A percentile compares a stretch with the other conserved stretches of the same genome.
phyloP scores from a whole-genome alignment of 2,797 vertebrate species.

The Phataginus tricuspis region DNA sequence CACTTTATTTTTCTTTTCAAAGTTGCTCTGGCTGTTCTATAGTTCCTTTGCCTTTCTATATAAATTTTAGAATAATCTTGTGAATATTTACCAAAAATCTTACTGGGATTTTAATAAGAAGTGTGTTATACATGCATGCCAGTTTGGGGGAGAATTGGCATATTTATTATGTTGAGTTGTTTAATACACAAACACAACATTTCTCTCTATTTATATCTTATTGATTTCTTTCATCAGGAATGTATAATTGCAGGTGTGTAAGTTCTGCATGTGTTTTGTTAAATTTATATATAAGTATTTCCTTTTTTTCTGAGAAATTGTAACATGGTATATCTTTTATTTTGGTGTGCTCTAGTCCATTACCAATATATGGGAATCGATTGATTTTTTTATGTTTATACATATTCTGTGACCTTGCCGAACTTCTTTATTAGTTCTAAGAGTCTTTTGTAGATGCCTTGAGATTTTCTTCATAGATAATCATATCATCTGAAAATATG shows the following conservation, averaged over 20 bases:
- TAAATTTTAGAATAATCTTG: background rate
- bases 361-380: background rate
- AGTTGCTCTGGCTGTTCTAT: background rate
- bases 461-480: background rate
- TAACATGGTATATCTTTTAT: background rate
- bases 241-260: background rate
- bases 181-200: background rate
- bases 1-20: background rate
- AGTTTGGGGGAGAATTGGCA: background rate
- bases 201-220: background rate
- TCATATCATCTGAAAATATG: background rate
- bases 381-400: background rate
- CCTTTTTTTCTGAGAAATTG: background rate
- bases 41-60: background rate
- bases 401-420: background rate
- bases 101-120: background rate
- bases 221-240: background rate
- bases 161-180: background rate
- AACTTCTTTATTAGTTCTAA: background rate
- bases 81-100: background rate
- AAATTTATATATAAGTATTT: background rate
- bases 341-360: background rate
- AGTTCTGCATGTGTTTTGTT: background rate
- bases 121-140: background rate
- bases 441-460: background rate